Base-by-base conservation (phyloP, 2,888 invertebrate species). In the Nymphalis c-album region DNA sequence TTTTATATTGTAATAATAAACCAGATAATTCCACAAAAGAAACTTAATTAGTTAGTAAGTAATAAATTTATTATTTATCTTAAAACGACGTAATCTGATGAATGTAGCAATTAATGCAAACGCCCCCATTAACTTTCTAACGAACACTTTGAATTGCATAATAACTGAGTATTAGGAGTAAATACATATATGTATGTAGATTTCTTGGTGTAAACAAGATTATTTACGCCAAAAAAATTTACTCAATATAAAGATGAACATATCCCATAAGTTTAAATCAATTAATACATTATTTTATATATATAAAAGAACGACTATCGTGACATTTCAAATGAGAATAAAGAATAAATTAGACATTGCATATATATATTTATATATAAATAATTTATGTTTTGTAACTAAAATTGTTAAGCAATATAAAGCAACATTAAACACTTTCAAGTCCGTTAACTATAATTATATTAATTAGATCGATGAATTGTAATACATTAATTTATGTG, bases 71-170 rank as follows among this genome's bases (percentile, higher is more conserved):
- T 40, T 31, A 63, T 67, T 68, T 31, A 60, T 57, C 60, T 60
- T 46, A 61, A 48, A 31, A 45, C 47, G 47, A 65, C 58, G 51
- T 69, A 69, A 64, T 45, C 63, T 63, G 64, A 71, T 67, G 60
- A 70, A 71, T 73, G 72, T 71, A 69, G 76, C 68, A 76, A 77
- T 74, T 74, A 73, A 72, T 64, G 73, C 70, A 67, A 73, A 75
- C 73, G 75, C 59, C 74, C 74, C 74, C 74, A 74, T 75, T 79
- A 74, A 71, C 77, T 79, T 79, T 78, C 75, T 76, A 74, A 72
- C 72, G 73, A 71, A 77, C 72, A 67, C 71, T 71, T 73, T 70
- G 55, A 20, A 64, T 80, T 80, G 74, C 78, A 74, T 77, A 78
- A 76, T 60, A 31, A 46, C 58, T 61, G 45, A 69, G 70, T 68